Base-by-base conservation (phyloP, 2,888 invertebrate species). In the Noctua pronuba region DNA sequence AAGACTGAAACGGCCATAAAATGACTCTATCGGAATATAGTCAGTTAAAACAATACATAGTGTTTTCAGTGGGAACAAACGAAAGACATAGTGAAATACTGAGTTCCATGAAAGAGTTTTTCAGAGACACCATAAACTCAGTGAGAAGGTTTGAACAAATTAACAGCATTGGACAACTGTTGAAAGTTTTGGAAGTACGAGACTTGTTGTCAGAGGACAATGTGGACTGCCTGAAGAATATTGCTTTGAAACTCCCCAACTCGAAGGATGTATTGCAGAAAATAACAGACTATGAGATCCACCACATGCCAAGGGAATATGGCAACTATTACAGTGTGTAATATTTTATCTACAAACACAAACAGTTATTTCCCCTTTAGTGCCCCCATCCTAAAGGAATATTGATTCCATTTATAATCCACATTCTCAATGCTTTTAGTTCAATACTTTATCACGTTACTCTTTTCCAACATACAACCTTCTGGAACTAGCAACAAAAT, bases 21-120 rank as follows among this genome's bases (percentile, higher is more conserved):
- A 95, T 96, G 95, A 94, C 94, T 82, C 79, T 93, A 86, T 91
- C 93, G 2, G 93, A 94, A n/a, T 96, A 95, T 86, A 77, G 88
- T 44, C 84, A 91, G 52, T 81, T 96, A 8, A 95, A 94, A 87
- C 80, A 94, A 65, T 89, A 93, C 76, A 90, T 96, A 64, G 86
- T 93, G 8, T 80, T 89, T n/a, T 87, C 89, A 80, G 91, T 94
- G 35, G 93, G 91, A 49, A 88, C 87, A 77, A 92, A 89, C 86
- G 93, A 94, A 41, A 91, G 87, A 77, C 93, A 95, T 77, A 89
- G 84, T 73, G 87, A 92, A 78, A 84, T 95, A 79, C 76, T 96
- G 58, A 89, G 88, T 75, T 89, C 88, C 28, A 78, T 96, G 75
- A 96, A 96, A 89, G 93, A 93, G 60, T 83, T 93, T 52, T 96